Evolutionary conservation across 1,140 invertebrate genomes (phyloP).

Genomic region (Paraescarpia echinospica): DNA sequence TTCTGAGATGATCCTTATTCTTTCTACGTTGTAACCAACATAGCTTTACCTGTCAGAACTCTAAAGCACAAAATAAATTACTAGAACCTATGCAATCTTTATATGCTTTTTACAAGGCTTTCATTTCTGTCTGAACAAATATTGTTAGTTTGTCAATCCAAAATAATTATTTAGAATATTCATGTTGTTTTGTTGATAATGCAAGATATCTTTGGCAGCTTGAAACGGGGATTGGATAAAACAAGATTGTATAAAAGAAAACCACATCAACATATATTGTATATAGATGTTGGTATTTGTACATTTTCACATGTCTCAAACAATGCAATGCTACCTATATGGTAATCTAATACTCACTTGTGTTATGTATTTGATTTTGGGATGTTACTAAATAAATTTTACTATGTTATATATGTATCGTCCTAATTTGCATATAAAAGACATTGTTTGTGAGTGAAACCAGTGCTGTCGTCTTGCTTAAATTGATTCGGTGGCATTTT

Average conservation of each 20-base stretch:
- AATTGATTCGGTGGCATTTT: no score
- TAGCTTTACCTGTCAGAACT: no score
- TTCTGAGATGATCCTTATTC: no score
- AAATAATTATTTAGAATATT: no score
- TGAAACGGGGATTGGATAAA: neutral
- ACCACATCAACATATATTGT: constrained; percentile 9
- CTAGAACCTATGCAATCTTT: no score
- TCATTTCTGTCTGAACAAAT: neutral
- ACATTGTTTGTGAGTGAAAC: neutral
- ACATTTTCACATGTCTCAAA: neutral
- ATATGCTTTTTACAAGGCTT: no score
- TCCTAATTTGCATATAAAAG: neutral
- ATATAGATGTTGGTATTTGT: neutral
- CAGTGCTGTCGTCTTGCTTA: neutral
- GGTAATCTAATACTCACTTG: neutral
- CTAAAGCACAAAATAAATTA: no score
- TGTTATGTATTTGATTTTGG: neutral
- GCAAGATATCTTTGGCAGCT: neutral
- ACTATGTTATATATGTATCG: neutral
- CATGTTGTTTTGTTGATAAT: neutral
- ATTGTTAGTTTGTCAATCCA: neutral
- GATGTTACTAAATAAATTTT: neutral
- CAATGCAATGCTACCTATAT: neutral
- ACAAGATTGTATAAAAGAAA: neutral
- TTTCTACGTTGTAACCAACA: no score